Percentiles rank a stretch among this genome's conserved stretches.
These are phyloP conservation scores for Eolophus roseicapilla DNA, from an alignment of 2,113 vertebrate species.

Conservation along the genomic window DNA sequence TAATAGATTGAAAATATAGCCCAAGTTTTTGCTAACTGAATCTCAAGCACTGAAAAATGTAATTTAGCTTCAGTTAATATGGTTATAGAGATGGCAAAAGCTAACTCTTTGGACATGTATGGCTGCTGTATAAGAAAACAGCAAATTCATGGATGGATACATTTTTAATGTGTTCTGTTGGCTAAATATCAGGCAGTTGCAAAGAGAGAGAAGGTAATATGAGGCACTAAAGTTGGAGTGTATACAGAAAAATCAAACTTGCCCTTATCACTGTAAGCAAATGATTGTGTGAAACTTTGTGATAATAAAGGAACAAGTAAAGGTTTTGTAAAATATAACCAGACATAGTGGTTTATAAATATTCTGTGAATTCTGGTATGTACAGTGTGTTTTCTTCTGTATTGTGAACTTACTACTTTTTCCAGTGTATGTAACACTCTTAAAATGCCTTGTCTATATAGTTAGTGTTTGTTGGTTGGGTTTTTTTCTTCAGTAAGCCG, in stretches of 20 bases:
- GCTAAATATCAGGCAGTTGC: not conserved
- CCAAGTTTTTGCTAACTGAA: not conserved
- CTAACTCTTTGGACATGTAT: not conserved
- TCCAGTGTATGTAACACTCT: not conserved
- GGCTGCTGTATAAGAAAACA: not conserved
- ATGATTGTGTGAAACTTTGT: not conserved
- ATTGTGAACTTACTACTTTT: not conserved
- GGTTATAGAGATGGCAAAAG: not conserved
- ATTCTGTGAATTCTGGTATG: not conserved
- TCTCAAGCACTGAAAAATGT: not conserved
- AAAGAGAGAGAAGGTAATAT: not conserved
- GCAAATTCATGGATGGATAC: not conserved
- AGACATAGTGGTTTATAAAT: rapidly evolving
- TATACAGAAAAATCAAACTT: not conserved
- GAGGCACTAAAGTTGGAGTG: not conserved
- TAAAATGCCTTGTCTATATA: not conserved
- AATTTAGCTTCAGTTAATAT: not conserved
- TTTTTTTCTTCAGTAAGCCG: not conserved
- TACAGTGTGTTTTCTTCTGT: rapidly evolving
- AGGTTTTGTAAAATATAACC: not conserved
- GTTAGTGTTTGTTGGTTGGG: not conserved
- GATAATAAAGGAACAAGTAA: not conserved
- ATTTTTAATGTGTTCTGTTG: not conserved
- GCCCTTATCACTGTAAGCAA: not conserved
- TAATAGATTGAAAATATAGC: not conserved